Evolutionary conservation across 2,113 vertebrate genomes (phyloP).

Genomic region (Ariopsis seemanni): DNA sequence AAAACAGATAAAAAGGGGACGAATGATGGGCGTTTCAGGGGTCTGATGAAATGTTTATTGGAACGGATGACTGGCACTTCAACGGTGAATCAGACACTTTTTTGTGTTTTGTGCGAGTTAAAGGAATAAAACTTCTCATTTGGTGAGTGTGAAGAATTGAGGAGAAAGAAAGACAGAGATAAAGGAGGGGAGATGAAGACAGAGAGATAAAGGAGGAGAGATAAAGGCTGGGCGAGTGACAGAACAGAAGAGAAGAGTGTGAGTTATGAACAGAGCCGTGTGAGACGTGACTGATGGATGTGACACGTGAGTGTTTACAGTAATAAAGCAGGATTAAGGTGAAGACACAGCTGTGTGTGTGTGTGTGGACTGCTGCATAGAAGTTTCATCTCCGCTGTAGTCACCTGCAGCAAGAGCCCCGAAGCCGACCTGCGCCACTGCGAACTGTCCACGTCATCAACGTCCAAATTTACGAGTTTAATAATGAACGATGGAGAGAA

Average conservation of each 20-base stretch:
- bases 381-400: neutral
- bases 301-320: conserved; percentile 12
- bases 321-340: conserved; percentile 27
- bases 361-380: conserved; percentile 1
- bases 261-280: conserved; percentile 31
- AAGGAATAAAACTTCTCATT: neutral
- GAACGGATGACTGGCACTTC: neutral
- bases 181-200: neutral
- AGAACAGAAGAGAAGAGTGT: conserved; percentile 11
- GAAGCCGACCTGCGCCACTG: neutral
- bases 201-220: neutral
- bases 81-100: neutral
- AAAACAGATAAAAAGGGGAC: neutral
- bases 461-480: conserved; percentile 62
- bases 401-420: conserved; percentile 19
- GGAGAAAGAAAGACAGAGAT: neutral
- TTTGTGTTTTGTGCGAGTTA: neutral
- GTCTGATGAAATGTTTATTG: neutral
- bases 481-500: conserved; percentile 52
- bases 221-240: neutral
- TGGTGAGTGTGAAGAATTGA: neutral
- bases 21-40: neutral
- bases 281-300: conserved; percentile 27
- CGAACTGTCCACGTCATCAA: conserved; percentile 43
- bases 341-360: neutral